Base-by-base conservation (phyloP, 2,797 vertebrate species). In the Propithecus perrieri region DNA sequence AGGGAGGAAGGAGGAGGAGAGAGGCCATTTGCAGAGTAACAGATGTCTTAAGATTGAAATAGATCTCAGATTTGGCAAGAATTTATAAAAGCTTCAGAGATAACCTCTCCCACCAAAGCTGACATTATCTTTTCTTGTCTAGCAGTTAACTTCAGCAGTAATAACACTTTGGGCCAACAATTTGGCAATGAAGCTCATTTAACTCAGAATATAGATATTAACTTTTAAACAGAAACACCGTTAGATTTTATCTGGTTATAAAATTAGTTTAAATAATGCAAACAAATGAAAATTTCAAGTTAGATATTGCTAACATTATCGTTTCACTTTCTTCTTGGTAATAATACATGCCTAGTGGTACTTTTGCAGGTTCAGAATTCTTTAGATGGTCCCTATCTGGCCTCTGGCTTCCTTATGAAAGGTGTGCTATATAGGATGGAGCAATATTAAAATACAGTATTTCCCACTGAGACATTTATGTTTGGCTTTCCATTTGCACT, bases 211-310 rank as follows among this genome's bases (percentile, higher is more conserved):
- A 83, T 33, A 88, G 63, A 75, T 65, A 88, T 72, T 97, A 94
- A 92, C 50, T 86, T 75, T 88, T 89, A 91, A 91, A 53, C 11
- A 76, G 35, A 92, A 97, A 95, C 7, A 90, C 63, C 28, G 24
- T 96, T 48, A 86, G 57, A 71, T 81, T 96, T 97, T 94, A 96
- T 84, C 41, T 87, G 38, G 41, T 28, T 55, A 78, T 33, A 84
- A 50, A 93, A 76, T 89, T 93, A 91, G 91, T 91, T 96, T 92
- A 95, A 95, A 81, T 96, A 91, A 88, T 96, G 71, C 81, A 95
- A 96, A 91, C 30, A 92, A 85, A 92, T 90, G 46, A 88, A 94
- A 90, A 85, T 15, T 79, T 96, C 48, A 89, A 72, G 55, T 71
- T 71, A 89, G 35, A 65, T 76, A 75, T 63, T 81, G 11, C 7